These are phyloP conservation scores for Crocodylus rhombifer DNA, from an alignment of 2,797 vertebrate species.

Conservation along the genomic window DNA sequence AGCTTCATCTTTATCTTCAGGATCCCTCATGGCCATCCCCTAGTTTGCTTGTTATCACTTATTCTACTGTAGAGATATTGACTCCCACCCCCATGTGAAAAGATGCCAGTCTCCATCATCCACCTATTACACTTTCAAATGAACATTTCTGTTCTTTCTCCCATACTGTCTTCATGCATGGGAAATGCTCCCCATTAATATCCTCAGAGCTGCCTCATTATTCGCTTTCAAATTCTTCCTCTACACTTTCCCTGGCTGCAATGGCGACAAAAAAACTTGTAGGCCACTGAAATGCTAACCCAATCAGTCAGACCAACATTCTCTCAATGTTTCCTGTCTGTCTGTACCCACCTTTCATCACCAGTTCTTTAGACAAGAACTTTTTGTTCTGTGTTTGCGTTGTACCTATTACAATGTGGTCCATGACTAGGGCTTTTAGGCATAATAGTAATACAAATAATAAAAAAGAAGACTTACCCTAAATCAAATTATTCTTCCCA, in stretches of 20 bases:
- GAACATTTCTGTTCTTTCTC: neutral
- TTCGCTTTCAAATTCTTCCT: neutral
- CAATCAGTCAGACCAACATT: rapidly evolving
- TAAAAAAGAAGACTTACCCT: neutral
- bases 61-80: neutral
- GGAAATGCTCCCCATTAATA: neutral
- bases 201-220: neutral
- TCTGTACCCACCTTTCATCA: neutral
- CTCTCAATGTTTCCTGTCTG: neutral
- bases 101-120: neutral
- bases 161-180: neutral
- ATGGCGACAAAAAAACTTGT: neutral
- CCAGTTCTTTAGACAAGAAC: neutral
- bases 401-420: neutral
- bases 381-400: neutral
- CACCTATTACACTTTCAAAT: neutral
- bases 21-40: rapidly evolving
- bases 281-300: neutral
- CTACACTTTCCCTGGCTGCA: neutral
- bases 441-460: neutral
- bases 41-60: rapidly evolving
- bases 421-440: neutral
- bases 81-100: rapidly evolving
- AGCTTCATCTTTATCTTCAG: neutral
- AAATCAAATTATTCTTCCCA: conserved; percentile 4